These are phyloP conservation scores for Pyrrhia umbra DNA, from an alignment of 2,888 invertebrate genomes.

Conservation along the genomic window DNA sequence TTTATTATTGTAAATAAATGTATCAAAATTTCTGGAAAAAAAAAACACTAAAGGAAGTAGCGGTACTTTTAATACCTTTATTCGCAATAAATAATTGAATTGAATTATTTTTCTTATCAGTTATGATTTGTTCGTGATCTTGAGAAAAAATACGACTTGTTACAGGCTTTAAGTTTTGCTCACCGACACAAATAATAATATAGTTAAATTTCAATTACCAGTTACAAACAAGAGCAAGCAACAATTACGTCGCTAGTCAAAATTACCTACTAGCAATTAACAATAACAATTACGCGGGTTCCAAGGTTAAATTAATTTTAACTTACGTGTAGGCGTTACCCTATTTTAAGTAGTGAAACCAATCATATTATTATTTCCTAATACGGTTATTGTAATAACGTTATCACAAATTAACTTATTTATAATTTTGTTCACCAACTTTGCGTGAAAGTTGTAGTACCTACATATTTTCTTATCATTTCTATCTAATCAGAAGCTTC, in stretches of 20 bases:
- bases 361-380: constrained; percentile 1
- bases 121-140: too few relatives aligned
- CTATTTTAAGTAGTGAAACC: neutral
- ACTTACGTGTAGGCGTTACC: neutral
- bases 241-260: neutral
- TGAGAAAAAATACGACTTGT: too few relatives aligned
- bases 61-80: too few relatives aligned
- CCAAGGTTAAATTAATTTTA: neutral
- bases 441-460: neutral
- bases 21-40: too few relatives aligned
- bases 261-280: neutral
- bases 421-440: neutral
- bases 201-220: neutral
- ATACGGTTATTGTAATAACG: neutral
- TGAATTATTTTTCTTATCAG: too few relatives aligned
- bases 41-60: too few relatives aligned
- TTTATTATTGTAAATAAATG: too few relatives aligned
- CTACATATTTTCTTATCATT: too few relatives aligned
- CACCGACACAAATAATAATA: neutral
- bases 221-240: neutral
- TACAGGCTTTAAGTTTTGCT: too few relatives aligned
- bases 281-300: neutral
- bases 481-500: too few relatives aligned
- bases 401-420: neutral
- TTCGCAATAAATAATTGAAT: too few relatives aligned